Evolutionary conservation across 1,140 invertebrate genomes (phyloP), one percentile per base, ranked within the genome.

Genomic region (Zaprionus gabonicus): DNA sequence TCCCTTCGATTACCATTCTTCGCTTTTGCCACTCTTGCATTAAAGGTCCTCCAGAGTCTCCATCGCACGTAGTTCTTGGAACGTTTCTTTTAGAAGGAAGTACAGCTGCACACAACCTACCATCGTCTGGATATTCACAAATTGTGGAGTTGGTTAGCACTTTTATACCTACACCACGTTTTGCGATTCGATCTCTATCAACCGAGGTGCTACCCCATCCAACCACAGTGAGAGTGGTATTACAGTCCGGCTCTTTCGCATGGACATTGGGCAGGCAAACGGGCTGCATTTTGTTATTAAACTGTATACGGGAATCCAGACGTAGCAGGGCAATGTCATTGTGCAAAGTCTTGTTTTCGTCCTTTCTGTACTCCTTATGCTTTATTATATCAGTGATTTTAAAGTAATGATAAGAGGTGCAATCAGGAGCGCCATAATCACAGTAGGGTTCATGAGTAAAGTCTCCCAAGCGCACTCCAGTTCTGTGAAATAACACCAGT

Each of bases 81-180:
- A 7, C 28, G 6, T 7, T 31, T 4, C 0, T 0, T 20, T 10
- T 0, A 6, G 6, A 2, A 20, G 44, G 2, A 20, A 46, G n/a
- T 46, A 17, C 17, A 17, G n/a, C 44, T 46, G n/a, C 44, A 6
- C 44, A 46, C n/a, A 46, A 9, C 44, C 17, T 9, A n/a, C 3
- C 20, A 3, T 17, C n/a, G 17, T 46, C 4, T 46, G 12, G 1
- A 5, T 5, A n/a, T 6, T 41, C 38, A 15, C 38, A 41, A 15
- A 5, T 0, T 5, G 0, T 6, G 15, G 6, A 0, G 4, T 46
- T 2, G 41, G 4, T 17, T n/a, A n/a, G 2, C 4, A 46, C 0
- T 9, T 0, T 1, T 1, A 20, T 46, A 9, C 0, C 6, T 20
- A 44, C 41, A 44, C 0, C n/a, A 6, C 41, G 17, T 20, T 46